A percentile compares a stretch with the other conserved stretches of the same genome.
Conservation (phyloP, 1,140 invertebrate species). For the Drosophila simulans region DNA sequence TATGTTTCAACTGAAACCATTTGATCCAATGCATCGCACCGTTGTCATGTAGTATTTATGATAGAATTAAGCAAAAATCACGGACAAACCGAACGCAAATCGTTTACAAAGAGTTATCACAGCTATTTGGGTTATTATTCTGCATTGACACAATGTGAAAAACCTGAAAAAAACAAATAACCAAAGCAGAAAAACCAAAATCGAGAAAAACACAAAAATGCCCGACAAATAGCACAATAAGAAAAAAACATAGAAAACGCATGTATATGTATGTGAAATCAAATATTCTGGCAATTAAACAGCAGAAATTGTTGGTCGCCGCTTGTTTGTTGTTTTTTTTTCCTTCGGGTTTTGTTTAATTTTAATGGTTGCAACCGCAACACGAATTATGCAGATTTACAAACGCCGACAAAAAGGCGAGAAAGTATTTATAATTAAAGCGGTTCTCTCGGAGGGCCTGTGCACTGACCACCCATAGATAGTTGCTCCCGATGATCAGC, state of each 20-base stretch:
- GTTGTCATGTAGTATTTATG: constrained; percentile 42
- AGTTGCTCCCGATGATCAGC: constrained; percentile 22
- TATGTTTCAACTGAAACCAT: background rate
- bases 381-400: constrained; percentile 70
- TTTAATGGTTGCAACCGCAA: constrained; percentile 69
- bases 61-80: constrained; percentile 40
- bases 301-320: constrained; percentile 28
- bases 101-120: constrained; percentile 51
- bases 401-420: constrained; percentile 39
- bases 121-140: constrained; percentile 46
- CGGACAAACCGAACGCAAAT: constrained; percentile 25
- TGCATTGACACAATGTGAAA: constrained; percentile 48
- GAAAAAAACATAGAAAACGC: constrained; percentile 39
- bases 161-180: constrained; percentile 4
- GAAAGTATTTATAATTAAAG: constrained; percentile 73
- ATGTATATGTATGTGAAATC: constrained; percentile 47
- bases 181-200: constrained; percentile 18
- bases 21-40: constrained; percentile 2
- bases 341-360: constrained; percentile 24
- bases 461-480: constrained; percentile 10
- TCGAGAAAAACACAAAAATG: constrained; percentile 30
- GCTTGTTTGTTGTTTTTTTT: constrained; percentile 12
- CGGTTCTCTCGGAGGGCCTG: constrained; percentile 10
- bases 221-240: constrained; percentile 35
- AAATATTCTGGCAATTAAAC: constrained; percentile 79